Evolutionary conservation across 2,888 invertebrate species (phyloP).

Genomic region (Acanthoscelides obtectus): DNA sequence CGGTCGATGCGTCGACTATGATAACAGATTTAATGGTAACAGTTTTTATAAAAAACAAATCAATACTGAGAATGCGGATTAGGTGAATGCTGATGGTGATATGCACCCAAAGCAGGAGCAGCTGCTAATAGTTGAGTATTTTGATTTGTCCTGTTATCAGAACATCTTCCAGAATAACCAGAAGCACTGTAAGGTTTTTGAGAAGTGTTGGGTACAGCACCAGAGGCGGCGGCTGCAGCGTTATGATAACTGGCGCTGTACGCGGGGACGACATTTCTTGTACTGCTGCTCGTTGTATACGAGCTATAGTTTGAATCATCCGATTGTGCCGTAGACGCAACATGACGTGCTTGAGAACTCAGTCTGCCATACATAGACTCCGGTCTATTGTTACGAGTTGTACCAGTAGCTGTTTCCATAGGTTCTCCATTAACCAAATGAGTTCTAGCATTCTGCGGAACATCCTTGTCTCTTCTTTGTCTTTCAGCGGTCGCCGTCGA

Average conservation of each 20-base stretch:
- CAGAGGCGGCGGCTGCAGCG: too few species aligned
- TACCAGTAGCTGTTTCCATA: constrained; percentile 38
- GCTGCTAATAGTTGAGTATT: constrained; percentile 32
- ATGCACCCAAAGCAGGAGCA: constrained; percentile 31
- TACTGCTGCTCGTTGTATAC: constrained; percentile 50
- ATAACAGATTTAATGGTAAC: too few species aligned
- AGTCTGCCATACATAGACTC: constrained; percentile 71
- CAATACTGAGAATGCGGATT: constrained; percentile 46
- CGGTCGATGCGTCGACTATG: too few species aligned
- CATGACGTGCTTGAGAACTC: constrained; percentile 45
- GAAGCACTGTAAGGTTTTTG: constrained; percentile 14
- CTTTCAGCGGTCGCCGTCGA: constrained; percentile 35
- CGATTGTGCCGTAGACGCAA: constrained; percentile 51
- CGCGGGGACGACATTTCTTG: constrained; percentile 20
- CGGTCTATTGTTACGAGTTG: constrained; percentile 53
- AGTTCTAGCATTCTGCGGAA: constrained; percentile 30
- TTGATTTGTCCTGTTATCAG: constrained; percentile 31
- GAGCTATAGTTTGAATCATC: constrained; percentile 72
- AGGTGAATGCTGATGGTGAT: constrained; percentile 45
- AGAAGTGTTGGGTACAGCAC: too few species aligned
- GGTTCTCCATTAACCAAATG: constrained; percentile 25
- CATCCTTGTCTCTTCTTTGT: constrained; percentile 28
- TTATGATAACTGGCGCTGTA: constrained; percentile 14
- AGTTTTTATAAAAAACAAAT: neutral
- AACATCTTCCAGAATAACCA: constrained; percentile 26